A percentile compares a stretch with the other conserved stretches of the same genome.
Evolutionary conservation across 37 sponge, comb jelly and placozoan species (phyloP).

Genomic region (Aphrocallistes beatrix): DNA sequence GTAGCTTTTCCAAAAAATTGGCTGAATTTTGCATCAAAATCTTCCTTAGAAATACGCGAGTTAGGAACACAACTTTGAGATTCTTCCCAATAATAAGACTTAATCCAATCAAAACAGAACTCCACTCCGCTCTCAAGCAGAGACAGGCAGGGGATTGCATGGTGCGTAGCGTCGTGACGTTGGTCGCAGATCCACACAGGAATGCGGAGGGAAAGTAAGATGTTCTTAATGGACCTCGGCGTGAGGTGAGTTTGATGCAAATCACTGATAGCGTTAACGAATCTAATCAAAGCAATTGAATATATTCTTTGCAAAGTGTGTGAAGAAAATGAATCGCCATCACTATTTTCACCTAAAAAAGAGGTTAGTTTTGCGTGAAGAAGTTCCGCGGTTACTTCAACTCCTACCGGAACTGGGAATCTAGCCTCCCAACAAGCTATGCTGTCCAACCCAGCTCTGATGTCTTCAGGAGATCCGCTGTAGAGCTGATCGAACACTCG

Average conservation of each 20-base stretch:
- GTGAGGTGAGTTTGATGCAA: neutral
- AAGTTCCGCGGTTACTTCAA: neutral
- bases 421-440: neutral
- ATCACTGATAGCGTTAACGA: neutral
- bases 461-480: neutral
- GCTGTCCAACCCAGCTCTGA: neutral
- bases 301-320: neutral
- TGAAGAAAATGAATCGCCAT: no score
- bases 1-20: neutral
- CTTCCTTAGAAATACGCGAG: neutral
- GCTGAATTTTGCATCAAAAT: neutral
- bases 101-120: neutral
- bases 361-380: neutral
- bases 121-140: neutral
- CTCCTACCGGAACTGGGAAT: neutral
- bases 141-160: neutral
- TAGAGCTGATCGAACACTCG: neutral
- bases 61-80: neutral
- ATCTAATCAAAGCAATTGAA: neutral
- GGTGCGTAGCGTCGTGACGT: neutral
- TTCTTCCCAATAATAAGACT: neutral
- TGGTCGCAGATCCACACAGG: slow-evolving; percentile 11
- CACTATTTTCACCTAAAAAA: neutral
- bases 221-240: neutral
- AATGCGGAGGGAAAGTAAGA: neutral